Base-by-base conservation (phyloP, 2,113 vertebrate species). In the Aix galericulata region DNA sequence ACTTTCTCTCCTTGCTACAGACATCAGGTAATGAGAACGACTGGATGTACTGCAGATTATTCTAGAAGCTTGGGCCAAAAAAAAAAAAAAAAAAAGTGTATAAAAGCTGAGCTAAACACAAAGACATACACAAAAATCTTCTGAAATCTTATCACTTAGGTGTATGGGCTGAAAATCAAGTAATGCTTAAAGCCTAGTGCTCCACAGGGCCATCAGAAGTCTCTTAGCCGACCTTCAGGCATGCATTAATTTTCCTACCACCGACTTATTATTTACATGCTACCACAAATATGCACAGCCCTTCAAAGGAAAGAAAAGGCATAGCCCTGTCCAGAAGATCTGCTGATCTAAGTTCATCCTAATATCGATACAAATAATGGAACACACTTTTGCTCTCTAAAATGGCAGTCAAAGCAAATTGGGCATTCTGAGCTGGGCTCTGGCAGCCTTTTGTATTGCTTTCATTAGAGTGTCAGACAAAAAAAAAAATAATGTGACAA, bases 381-480 rank as follows among this genome's bases (percentile, higher is more conserved):
- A 93, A 93, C 55, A 74, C 81, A 69, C 74, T 94, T 96, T 93
- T 96, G 88, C 94, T 94, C 86, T 94, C 81, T 46, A 93, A 96
- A 96, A 95, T 93, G 95, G 90, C 90, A 95, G 94, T 95, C 91
- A 95, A 96, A 96, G 94, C 91, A 97, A 97, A 97, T 96, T 92
- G 92, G 96, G 94, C 94, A 97, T 94, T 97, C 92, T 92, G 96
- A 91, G 95, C 94, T 92, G 94, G 95, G 92, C 77, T 94, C 94
- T 95, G 93, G 93, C 95, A 94, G 95, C 83, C 93, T 97, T 97
- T 96, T 97, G 92, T 96, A 85, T 93, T 34, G 94, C 95, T 96
- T 97, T 97, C 95, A 96, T 97, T 96, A 97, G 94, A 95, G 96
- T 92, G 95, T 96, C 95, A 96, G 92, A 26, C 88, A 95, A 40